Percentiles rank a stretch among this genome's conserved stretches.
Evolutionary conservation across 2,797 vertebrate genomes (phyloP).

Genomic region (Macropus fuliginosus): DNA sequence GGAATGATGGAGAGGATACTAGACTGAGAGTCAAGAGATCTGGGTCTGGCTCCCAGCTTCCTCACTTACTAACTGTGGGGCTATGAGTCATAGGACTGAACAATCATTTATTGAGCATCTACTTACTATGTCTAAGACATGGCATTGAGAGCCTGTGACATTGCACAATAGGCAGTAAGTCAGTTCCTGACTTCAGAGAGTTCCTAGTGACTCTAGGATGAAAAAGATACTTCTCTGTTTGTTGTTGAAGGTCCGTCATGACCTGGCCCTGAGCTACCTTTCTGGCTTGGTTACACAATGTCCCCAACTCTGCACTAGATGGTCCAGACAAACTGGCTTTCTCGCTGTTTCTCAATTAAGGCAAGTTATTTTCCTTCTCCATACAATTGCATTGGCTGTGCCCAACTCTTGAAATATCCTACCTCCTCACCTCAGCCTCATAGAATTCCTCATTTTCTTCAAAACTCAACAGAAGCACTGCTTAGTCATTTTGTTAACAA

Average conservation of each 20-base stretch:
- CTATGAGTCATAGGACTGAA: background rate
- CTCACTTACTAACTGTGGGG: background rate
- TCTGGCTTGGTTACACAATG: background rate
- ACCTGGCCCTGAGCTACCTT: background rate
- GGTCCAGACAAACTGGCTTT: background rate
- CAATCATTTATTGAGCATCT: background rate
- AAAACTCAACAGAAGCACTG: background rate
- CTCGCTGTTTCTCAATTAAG: background rate
- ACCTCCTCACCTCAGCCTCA: background rate
- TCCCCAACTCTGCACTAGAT: background rate
- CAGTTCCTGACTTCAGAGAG: background rate
- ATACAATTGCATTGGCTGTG: background rate
- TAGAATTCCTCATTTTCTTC: background rate
- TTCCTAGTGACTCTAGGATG: background rate
- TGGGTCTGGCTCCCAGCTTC: background rate
- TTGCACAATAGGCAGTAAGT: background rate
- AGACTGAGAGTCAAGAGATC: background rate
- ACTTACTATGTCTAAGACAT: background rate
- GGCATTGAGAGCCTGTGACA: background rate
- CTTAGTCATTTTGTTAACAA: background rate
- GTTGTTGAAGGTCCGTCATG: background rate
- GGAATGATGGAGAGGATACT: background rate
- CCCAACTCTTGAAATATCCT: background rate
- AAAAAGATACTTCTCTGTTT: background rate
- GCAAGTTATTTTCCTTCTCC: background rate